Evolutionary conservation across 1,140 invertebrate species (phyloP), one percentile per base, ranked within the genome.

Genomic region (Eueides isabella): DNA sequence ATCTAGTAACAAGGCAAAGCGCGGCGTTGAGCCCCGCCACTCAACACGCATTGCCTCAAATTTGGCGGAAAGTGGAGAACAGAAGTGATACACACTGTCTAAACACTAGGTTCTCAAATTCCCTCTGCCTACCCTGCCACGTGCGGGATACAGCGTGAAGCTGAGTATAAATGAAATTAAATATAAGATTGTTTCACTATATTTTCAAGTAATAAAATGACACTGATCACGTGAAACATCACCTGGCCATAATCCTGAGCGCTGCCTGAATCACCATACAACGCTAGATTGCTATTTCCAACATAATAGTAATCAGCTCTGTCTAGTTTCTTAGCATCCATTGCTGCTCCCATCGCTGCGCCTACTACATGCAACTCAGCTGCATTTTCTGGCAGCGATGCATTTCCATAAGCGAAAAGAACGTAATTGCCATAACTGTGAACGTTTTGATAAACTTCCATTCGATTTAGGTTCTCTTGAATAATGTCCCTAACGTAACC

Each of bases 211-310:
- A n/a, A n/a, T n/a, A n/a, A n/a, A n/a, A n/a, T n/a, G n/a, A n/a
- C n/a, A n/a, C n/a, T n/a, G n/a, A n/a, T n/a, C n/a, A n/a, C n/a
- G n/a, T n/a, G n/a, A n/a, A n/a, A n/a, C n/a, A n/a, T 19, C 71
- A 89, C 87, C 81, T 86, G 85, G 1, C 70, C 95, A 87, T 95
- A 96, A 81, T 97, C 96, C 71, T 95, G 94, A 35, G 94, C 95
- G 33, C 93, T 94, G 5, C 94, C 94, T 62, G 94, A 93, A 0
- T 91, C 88, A 5, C 86, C 77, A 33, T 94, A 94, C 35, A 96
- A 80, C 12, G 95, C 87, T 55, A 93, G 91, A 6, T 94, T 95
- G 16, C 95, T 95, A 67, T 94, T 95, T 29, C 95, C 95, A 41
- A 95, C 93, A 0, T 76, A 79, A 77, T 96, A 96, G 81, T 90